Evolutionary conservation across 2,888 invertebrate genomes (phyloP), one percentile per base, ranked within the genome.

Genomic region (Drosophila borealis): DNA sequence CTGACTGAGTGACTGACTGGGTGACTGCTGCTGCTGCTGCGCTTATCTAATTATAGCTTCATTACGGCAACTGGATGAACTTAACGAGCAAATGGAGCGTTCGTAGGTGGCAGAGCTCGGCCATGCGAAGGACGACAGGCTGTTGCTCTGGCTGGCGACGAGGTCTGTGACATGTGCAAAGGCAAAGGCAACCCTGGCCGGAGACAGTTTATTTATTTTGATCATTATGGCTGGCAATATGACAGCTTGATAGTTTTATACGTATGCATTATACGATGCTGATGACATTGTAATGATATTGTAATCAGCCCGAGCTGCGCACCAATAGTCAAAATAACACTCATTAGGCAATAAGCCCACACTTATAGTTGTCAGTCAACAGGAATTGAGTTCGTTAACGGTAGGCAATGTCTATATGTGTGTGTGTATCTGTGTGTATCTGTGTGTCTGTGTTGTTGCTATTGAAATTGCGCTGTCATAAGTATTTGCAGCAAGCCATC

Each of bases 1-100:
- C 45, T 11, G 17, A 54, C 37, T 50, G 62, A 36, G 25, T 29
- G 25, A 8, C 6, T 25, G 25, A 8, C 2, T 25, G 25, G 6
- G 1, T 42, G 25, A 46, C 63, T 44, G 46, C 19, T 48, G 41
- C 36, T 21, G 34, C 25, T 45, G 67, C 64, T 66, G 70, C 64
- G 83, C 78, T 85, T 84, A 85, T 85, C 85, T 85, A 89, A 85
- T 85, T 89, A 89, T 89, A 85, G 85, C 88, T 89, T 89, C 89
- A 89, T 85, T 85, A 85, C 69, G 57, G 74, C 70, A 68, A 59
- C 78, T 68, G 81, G 81, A 77, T 79, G 89, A 88, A 71, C 74
- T 69, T 70, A 71, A 79, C 80, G 80, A 70, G 63, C 50, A 75
- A 63, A 69, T 67, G 76, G 67, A 77, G 60, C 74, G 39, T 34